phyloP scores from a whole-genome alignment of 2,113 vertebrate genomes.

The Cephalopholis sonnerati region DNA sequence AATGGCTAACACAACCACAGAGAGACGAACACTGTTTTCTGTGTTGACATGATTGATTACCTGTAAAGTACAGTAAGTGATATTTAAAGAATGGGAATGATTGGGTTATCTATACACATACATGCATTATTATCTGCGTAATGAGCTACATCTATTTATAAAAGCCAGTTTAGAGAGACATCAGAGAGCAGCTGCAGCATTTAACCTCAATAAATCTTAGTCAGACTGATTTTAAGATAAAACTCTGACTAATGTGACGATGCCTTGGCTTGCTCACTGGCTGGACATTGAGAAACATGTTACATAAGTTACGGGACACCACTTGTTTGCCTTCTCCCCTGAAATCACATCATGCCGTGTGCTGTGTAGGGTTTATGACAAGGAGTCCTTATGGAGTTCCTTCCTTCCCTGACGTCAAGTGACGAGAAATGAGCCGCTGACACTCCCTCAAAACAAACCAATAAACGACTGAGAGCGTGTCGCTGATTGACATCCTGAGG shows the following conservation, averaged over 20 bases:
- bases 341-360: conserved; percentile 27
- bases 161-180: not conserved
- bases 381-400: conserved; percentile 54
- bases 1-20: conserved; percentile 28
- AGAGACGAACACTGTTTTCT: conserved; percentile 21
- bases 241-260: not conserved
- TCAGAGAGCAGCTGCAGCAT: not conserved
- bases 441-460: conserved; percentile 61
- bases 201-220: conserved; percentile 15
- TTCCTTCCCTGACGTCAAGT: conserved; percentile 66
- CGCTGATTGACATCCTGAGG: conserved; percentile 35
- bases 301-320: conserved; percentile 49
- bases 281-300: conserved; percentile 25
- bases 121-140: not conserved
- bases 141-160: conserved; percentile 1
- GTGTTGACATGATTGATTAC: conserved; percentile 18
- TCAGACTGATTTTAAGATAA: conserved; percentile 9
- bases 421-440: conserved; percentile 52
- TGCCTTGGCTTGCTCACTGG: not conserved
- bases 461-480: conserved; percentile 32
- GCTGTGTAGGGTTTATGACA: conserved; percentile 43
- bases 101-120: not conserved
- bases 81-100: conserved; percentile 24
- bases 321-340: conserved; percentile 54
- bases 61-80: conserved; percentile 8